Conservation (phyloP, 2,797 vertebrate species). For the Smutsia temminckii region DNA sequence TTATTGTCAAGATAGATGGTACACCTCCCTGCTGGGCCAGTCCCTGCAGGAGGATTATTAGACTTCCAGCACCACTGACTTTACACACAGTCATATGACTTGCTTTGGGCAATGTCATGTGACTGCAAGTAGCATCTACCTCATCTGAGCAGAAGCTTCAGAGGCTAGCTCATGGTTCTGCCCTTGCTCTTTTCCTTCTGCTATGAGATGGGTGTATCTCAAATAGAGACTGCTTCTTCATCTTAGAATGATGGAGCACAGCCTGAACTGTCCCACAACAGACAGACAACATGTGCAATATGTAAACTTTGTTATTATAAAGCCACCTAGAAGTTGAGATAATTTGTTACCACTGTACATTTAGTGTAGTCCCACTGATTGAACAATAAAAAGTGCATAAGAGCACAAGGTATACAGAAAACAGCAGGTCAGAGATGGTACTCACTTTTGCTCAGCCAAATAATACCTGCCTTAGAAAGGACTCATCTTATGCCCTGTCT, state of each 20-base stretch:
- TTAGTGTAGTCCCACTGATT: not conserved
- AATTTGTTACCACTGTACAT: not conserved
- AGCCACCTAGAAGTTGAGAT: not conserved
- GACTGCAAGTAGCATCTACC: not conserved
- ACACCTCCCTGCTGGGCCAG: not conserved
- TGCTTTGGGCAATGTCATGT: not conserved
- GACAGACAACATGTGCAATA: not conserved
- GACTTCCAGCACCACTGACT: not conserved
- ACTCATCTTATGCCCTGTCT: not conserved
- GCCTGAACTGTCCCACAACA: not conserved
- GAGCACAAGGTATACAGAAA: not conserved
- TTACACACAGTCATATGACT: not conserved
- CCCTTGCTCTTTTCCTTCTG: not conserved
- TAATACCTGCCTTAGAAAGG: not conserved
- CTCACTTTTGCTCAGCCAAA: not conserved
- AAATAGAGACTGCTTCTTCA: not conserved
- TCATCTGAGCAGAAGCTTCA: not conserved
- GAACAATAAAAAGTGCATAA: not conserved
- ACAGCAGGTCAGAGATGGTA: not conserved
- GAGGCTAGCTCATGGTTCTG: not conserved
- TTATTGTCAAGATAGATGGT: not conserved
- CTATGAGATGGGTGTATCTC: not conserved
- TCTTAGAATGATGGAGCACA: not conserved
- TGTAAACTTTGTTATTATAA: not conserved
- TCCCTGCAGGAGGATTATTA: not conserved